Evolutionary conservation across 2,113 vertebrate species (phyloP), one percentile per base, ranked within the genome.

Genomic region (Crocuta crocuta): DNA sequence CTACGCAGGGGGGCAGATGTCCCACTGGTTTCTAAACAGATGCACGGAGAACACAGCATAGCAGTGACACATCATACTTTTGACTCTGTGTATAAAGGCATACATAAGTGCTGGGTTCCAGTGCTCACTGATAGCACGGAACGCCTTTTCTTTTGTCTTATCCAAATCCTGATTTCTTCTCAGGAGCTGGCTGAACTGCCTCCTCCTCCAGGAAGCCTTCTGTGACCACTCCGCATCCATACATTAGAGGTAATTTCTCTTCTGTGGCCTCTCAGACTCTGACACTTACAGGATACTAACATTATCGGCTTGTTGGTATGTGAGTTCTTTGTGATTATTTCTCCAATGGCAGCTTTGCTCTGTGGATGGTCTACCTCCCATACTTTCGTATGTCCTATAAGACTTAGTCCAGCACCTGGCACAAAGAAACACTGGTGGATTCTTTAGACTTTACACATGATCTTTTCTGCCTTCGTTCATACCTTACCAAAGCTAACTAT

Each of bases 161-260:
- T 88, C 74, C 53, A 91, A 79, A 68, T 71, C 50, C 4, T 45
- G 3, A 28, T 21, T 17, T 55, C 12, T 11, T 19, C 13, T 61
- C 21, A 79, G 45, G 33, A 16, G 71, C 61, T 68, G 8, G 10
- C 33, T 73, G 16, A 85, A 68, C 33, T 31, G 10, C 2, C 24
- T 81, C 4, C 65, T 93, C 48, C 19, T 91, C 39, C 2, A 68
- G 35, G 61, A 93, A 95, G 17, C 17, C 68, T 88, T 95, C 65
- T 19, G 4, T 33, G 50, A 93, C 24, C 19, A 83, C 26, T 0
- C 0, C 24, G 55, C 0, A 24, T 17, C 26, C 7, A 1, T 8
- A n/a, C 1, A 39, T 53, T 50, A 39, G 53, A 83, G 63, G 21
- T 1, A 13, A 24, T 55, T 10, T 45, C 39, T 89, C 8, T 79